Base-by-base conservation (phyloP, 2,113 vertebrate species). In the Ophthalmolycus amberensis region DNA sequence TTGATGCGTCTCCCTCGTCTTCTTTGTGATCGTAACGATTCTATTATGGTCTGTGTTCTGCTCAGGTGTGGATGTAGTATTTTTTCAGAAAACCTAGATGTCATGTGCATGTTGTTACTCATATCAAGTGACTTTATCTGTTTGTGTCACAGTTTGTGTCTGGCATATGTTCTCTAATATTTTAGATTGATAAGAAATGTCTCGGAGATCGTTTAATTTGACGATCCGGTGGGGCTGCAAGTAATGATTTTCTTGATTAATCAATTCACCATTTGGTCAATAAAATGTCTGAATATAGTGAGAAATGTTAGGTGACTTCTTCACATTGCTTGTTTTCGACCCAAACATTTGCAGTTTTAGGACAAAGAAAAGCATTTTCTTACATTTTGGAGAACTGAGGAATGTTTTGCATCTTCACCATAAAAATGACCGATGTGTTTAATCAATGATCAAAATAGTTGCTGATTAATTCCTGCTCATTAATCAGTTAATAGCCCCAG, bases 11-110 rank as follows among this genome's bases (percentile, higher is more conserved):
- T 80, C 72, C 14, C 9, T 67, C 29, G 22, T 71, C 79, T 29
- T 76, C 77, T 74, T 65, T 75, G 77, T 62, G 75, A 69, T 79
- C 12, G 25, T 37, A 68, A 71, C 82, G 65, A 59, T 73, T 74
- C 40, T 56, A 11, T 68, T 63, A 76, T 63, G 32, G 79, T 75
- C 71, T 72, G 59, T 38, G 52, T 79, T 77, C 15, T 65, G 42
- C 38, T 77, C 82, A 3, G 54, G 56, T 82, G 77, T 79, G 52
- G 32, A 46, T 42, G 3, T 16, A 0, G n/a, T n/a, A 70, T 62
- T 34, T 20, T 20, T 59, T 56, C 8, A 68, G 69, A 40, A 48
- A 54, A 32, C 52, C 56, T 50, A 16, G 40, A 18, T 7, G 58
- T 5, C 7, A 18, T 71, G 59, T 25, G 37, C 44, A 7, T 44